These are phyloP conservation scores for Nesoenas mayeri DNA, from an alignment of 2,113 vertebrate genomes.

Conservation along the genomic window DNA sequence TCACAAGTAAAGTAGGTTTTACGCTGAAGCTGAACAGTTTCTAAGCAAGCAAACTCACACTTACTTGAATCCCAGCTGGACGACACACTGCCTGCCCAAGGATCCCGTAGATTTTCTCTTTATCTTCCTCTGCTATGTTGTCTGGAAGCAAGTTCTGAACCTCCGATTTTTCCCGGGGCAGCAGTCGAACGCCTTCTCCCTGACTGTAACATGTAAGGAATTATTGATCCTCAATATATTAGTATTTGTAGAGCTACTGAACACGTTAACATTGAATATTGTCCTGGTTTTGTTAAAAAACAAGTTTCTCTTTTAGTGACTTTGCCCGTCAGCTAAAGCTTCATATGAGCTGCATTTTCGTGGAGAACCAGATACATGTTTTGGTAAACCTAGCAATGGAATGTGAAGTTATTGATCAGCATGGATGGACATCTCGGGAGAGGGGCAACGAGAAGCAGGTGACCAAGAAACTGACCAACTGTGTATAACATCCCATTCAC, in stretches of 20 bases:
- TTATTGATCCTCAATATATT: neutral
- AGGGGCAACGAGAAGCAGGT: too few relatives aligned
- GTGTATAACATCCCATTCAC: too few relatives aligned
- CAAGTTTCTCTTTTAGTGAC: too few relatives aligned
- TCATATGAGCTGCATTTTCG: too few relatives aligned
- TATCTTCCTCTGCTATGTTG: constrained; percentile 87
- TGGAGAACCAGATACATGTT: too few relatives aligned
- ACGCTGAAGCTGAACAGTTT: neutral
- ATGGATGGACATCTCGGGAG: too few relatives aligned
- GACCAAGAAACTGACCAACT: too few relatives aligned
- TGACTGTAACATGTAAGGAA: constrained; percentile 81
- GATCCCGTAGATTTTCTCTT: constrained; percentile 91
- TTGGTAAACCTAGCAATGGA: too few relatives aligned
- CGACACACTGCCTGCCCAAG: constrained; percentile 97
- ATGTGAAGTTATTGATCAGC: too few relatives aligned
- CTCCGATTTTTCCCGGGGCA: constrained; percentile 91
- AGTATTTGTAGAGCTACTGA: neutral
- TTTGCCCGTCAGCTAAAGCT: too few relatives aligned
- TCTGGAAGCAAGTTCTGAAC: constrained; percentile 92
- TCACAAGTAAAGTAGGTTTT: neutral
- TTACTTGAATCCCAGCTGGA: constrained; percentile 95
- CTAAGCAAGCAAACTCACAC: neutral
- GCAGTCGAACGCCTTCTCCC: constrained; percentile 93
- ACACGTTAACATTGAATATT: neutral
- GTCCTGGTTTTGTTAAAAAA: too few relatives aligned